Base-by-base conservation (phyloP, 1,140 invertebrate species). In the Orius laevigatus region DNA sequence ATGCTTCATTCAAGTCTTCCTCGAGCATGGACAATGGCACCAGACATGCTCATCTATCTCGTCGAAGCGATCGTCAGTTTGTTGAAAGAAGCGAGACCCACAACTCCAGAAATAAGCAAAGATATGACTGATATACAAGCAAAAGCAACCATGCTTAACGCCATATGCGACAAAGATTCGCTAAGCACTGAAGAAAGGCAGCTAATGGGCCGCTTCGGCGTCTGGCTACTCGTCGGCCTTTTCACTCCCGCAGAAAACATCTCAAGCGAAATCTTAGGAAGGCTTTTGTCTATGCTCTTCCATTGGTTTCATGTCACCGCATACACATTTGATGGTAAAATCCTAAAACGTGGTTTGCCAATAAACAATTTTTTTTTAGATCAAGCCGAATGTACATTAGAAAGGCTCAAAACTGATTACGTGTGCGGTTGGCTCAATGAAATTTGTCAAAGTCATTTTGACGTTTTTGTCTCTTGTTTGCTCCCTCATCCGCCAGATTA, bases 221-320 rank as follows among this genome's bases (percentile, higher is more conserved):
- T 98, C 42, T 98, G 93, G 92, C 63, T 98, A 49, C 74, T 98
- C 55, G 88, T 95, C 31, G 90, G 91, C 35, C 74, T 96, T 52
- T 96, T 91, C 65, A 84, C 83, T 8, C 88, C 89, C 14, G 81
- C 78, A 51, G 71, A 81, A 35, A 78, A 81, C 55, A 81, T 90
- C n/a, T 82, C 87, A 4, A 69, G 81, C 60, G 85, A 93, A 65
- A 79, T 90, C 31, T 70, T 98, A 32, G 91, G 92, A 14, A 72
- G 93, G 56, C 73, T 98, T 55, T 70, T 98, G 19, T 86, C 88
- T 47, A 93, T 94, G 74, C 73, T 98, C 47, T 98, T 98, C 70
- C 91, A 98, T 67, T 98, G 95, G 95, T 98, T 98, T 71, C 87
- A 96, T 70, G 84, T 92, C 51, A 97, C 93, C 31, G 89, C 91